phyloP scores from a whole-genome alignment of 2,797 vertebrate genomes.

The Fistularia tabacaria region DNA sequence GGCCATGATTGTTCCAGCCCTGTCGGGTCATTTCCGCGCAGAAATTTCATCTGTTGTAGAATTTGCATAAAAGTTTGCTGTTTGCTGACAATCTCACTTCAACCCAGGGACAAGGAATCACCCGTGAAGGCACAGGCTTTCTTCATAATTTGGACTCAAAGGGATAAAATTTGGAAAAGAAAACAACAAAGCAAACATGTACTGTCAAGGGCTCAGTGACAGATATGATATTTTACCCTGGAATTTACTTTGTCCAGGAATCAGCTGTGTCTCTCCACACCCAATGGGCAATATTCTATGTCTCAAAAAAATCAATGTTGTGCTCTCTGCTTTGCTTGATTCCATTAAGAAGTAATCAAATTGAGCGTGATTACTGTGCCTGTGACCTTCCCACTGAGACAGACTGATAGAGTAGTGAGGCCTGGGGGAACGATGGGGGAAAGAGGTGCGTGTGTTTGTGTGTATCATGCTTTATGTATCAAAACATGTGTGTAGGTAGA shows the following conservation, averaged over 20 bases:
- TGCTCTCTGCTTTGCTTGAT: conserved; percentile 69
- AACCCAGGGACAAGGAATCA: conserved; percentile 10
- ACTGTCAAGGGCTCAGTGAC: conserved; percentile 46
- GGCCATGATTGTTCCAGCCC: too few relatives aligned
- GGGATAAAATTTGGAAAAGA: not conserved
- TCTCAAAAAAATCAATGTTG: conserved; percentile 68
- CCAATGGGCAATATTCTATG: conserved; percentile 67
- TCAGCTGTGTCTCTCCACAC: conserved; percentile 55
- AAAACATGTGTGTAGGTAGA: conserved; percentile 12
- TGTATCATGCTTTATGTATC: conserved; percentile 19
- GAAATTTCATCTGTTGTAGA: conserved; percentile 16
- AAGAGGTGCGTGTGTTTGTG: conserved; percentile 3
- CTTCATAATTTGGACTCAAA: conserved; percentile 22
- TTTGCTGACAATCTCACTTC: conserved; percentile 9
- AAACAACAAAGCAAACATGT: conserved; percentile 22
- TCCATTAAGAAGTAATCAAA: conserved; percentile 77
- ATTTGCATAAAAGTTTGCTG: conserved; percentile 7
- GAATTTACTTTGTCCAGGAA: conserved; percentile 67
- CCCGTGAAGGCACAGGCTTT: conserved; percentile 20
- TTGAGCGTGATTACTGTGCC: conserved; percentile 66
- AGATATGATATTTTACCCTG: conserved; percentile 50
- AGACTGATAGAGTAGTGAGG: conserved; percentile 23
- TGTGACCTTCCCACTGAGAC: conserved; percentile 66
- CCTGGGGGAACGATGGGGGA: conserved; percentile 27
- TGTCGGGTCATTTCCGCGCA: too few relatives aligned